Base-by-base conservation (phyloP, 2,797 vertebrate genomes). In the Discoglossus pictus region DNA sequence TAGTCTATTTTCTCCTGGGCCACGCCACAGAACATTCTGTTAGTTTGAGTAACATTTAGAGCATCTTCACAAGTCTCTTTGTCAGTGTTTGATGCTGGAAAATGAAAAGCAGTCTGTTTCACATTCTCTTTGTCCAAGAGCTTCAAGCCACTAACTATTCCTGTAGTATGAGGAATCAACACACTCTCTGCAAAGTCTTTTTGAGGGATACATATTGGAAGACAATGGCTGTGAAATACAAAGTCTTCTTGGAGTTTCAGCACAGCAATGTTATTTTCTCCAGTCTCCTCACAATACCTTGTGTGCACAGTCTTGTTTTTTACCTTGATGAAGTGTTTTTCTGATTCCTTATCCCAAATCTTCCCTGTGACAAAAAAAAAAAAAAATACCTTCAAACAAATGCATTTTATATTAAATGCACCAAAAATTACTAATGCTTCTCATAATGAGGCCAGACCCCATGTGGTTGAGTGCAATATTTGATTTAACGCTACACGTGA, bases 181-280 rank as follows among this genome's bases (percentile, higher is more conserved):
- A 95, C 18, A 0, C 91, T 88, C 64, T 98, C 94, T 0, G 90
- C 83, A 72, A 94, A 97, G 77, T 95, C 94, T 63, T 87, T 88
- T 44, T 91, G 88, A 0, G 97, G 92, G 23, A 84, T 60, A 68
- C 96, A 98, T 10, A 93, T 73, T 1, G 90, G 90, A 52, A 89
- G 72, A 63, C 84, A 79, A 6, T 56, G 0, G 1, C 40, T 63
- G 52, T 84, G 73, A 16, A 92, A 90, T 2, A 16, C 25, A 0
- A 91, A 18, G 0, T 85, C 82, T 9, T 12, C n/a, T 18, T 64
- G 52, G 8, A 99, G 81, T n/a, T 86, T 77, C 0, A 98, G 74
- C 12, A 99, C 46, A 0, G 86, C 88, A 0, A 97, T 34, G 71
- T 98, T 79, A 0, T 95, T 85, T 18, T 91, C 86, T 0, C 78